A percentile compares a stretch with the other conserved stretches of the same genome.
Evolutionary conservation across 2,888 invertebrate genomes (phyloP).

Genomic region (Drosophila quinaria): DNA sequence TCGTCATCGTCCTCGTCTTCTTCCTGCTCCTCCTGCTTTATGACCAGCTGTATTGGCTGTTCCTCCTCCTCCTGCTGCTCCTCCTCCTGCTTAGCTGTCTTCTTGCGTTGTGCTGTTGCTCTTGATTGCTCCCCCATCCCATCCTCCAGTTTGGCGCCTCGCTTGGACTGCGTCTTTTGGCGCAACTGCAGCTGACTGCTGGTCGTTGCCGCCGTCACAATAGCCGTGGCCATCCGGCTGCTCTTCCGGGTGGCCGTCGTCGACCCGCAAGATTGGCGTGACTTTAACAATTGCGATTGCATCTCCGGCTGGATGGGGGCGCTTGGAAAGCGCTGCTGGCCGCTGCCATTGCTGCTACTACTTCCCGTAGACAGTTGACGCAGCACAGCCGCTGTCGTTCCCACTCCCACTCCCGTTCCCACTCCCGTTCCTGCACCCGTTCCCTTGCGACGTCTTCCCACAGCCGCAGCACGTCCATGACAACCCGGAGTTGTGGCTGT

Average conservation of each 20-base stretch:
- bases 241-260: conserved; percentile 80
- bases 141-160: conserved; percentile 82
- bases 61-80: background rate
- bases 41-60: conserved; percentile 28
- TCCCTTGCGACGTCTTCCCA: conserved; percentile 66
- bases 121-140: conserved; percentile 84
- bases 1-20: conserved; percentile 46
- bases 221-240: conserved; percentile 82
- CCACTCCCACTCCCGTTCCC: conserved; percentile 7
- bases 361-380: conserved; percentile 62
- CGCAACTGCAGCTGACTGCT: conserved; percentile 80
- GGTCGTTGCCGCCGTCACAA: conserved; percentile 83
- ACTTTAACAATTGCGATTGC: conserved; percentile 57
- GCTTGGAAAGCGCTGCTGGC: conserved; percentile 84
- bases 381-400: conserved; percentile 20
- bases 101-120: conserved; percentile 15
- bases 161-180: conserved; percentile 64
- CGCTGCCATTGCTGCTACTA: conserved; percentile 62
- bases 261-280: conserved; percentile 25
- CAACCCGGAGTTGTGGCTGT: conserved; percentile 9
- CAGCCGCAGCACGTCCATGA: conserved; percentile 61
- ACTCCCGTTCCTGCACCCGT: background rate
- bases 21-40: conserved; percentile 36
- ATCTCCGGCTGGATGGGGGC: conserved; percentile 86
- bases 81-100: conserved; percentile 25